A percentile compares a stretch with the other conserved stretches of the same genome.
phyloP scores from a whole-genome alignment of 2,888 invertebrate species.

The Bombylius discolor region DNA sequence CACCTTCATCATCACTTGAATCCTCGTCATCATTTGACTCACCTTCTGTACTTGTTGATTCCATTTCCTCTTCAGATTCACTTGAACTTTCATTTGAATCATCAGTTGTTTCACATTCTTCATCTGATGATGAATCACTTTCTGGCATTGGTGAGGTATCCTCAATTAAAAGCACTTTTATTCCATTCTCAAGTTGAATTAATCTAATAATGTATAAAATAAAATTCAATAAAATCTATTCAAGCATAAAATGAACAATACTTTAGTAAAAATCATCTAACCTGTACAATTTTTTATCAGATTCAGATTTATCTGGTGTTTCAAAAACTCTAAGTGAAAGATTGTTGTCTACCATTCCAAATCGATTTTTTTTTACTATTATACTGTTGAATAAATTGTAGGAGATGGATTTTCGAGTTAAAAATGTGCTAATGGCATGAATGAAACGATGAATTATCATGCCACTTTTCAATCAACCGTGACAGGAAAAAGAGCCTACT shows the following conservation, averaged over 20 bases:
- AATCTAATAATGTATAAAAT: slow-evolving; percentile 37
- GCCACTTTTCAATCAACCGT: too few relatives aligned
- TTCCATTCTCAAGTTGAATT: slow-evolving; percentile 53
- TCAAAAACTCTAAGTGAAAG: slow-evolving; percentile 22
- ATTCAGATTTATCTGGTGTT: slow-evolving; percentile 56
- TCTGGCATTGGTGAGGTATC: slow-evolving; percentile 40
- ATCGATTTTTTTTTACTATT: too few relatives aligned
- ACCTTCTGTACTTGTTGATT: slow-evolving; percentile 21
- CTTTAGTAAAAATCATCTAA: slow-evolving; percentile 25
- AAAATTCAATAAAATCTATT: neutral
- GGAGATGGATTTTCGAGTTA: too few relatives aligned
- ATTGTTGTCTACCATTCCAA: too few relatives aligned
- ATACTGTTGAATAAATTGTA: too few relatives aligned
- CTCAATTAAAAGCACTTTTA: slow-evolving; percentile 58
- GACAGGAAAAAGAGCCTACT: too few relatives aligned
- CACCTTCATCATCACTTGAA: slow-evolving; percentile 18
- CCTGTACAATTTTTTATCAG: slow-evolving; percentile 69
- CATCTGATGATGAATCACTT: slow-evolving; percentile 18
- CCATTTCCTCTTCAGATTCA: slow-evolving; percentile 13
- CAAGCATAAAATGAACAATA: neutral
- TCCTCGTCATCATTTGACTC: slow-evolving; percentile 13
- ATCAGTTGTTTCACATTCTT: slow-evolving; percentile 11
- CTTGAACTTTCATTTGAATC: slow-evolving; percentile 22
- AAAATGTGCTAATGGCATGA: too few relatives aligned
- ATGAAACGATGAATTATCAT: too few relatives aligned